Base-by-base conservation (phyloP, 1,140 invertebrate genomes). In the Tachypleus tridentatus region DNA sequence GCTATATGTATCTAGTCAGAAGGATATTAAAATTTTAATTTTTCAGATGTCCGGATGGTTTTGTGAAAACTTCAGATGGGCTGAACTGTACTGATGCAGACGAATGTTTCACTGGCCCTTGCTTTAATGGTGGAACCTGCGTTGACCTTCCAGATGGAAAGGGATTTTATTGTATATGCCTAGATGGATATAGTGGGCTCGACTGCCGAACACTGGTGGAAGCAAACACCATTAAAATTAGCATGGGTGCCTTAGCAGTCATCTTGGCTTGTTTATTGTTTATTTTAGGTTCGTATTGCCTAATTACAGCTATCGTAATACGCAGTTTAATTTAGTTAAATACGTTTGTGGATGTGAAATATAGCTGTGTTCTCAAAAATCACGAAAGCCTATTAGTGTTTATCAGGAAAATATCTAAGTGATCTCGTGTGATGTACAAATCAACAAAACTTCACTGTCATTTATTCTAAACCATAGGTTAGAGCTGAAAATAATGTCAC, bases 21-120 rank as follows among this genome's bases (percentile, higher is more conserved):
- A 29, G 29, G 29, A 29, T 29, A 29, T 29, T 29, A 29, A 29
- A 29, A 29, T 29, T 29, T 29, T 29, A 29, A 29, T 29, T 29
- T 29, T 29, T 29, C 75, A 95, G 91, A 79, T 95, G 92, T 80
- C 90, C 90, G 66, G 89, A 93, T 79, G 91, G 91, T 75, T 86
- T 88, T 73, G 83, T 92, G 72, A 86, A 91, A 75, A 90, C 91
- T 50, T 82, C 87, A 62, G 91, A 95, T 79, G 87, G 86, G 68
- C 91, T 93, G 79, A 87, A 89, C 72, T 96, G 93, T 77, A 88
- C 87, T 77, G 93, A 96, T 79, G 90, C 91, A 76, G 91, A 96
- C 78, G 93, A 96, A 75, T 96, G 93, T 76, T 83, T 93, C 73
- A 91, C 93, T 76, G 84, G 89, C 76, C 92, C 93, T 66, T 95